Percentiles rank a stretch among this genome's conserved stretches.
Evolutionary conservation across 2,113 vertebrate genomes (phyloP).

Genomic region (Sinocyclocheilus maitianheensis): DNA sequence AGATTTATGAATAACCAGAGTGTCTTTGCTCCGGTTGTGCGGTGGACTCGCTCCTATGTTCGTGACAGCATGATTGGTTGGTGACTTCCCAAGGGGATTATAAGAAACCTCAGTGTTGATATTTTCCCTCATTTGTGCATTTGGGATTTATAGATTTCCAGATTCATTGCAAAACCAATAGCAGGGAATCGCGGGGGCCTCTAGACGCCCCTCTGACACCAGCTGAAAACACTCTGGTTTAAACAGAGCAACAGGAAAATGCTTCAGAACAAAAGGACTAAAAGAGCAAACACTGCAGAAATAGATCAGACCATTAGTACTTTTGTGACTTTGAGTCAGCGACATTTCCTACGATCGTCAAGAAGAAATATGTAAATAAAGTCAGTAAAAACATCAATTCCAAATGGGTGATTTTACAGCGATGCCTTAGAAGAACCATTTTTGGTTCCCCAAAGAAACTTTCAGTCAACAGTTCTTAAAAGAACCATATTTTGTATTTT

Average conservation of each 20-base stretch:
- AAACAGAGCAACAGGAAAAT: not conserved
- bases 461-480: too few relatives aligned
- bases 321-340: not conserved
- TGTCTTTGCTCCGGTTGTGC: slow-evolving; percentile 18
- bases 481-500: not conserved
- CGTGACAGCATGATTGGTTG: slow-evolving; percentile 27
- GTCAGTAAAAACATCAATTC: not conserved
- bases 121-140: slow-evolving; percentile 29
- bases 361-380: not conserved
- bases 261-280: not conserved
- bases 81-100: slow-evolving; percentile 28
- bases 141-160: slow-evolving; percentile 12
- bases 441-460: too few relatives aligned
- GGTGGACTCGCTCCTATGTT: not conserved
- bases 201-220: slow-evolving; percentile 19
- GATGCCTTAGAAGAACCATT: not conserved
- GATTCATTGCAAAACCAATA: slow-evolving; percentile 39
- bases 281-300: slow-evolving; percentile 14
- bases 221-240: slow-evolving; percentile 12
- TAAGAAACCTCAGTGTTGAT: slow-evolving; percentile 28
- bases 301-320: not conserved
- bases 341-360: not conserved
- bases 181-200: not conserved
- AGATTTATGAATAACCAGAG: slow-evolving; percentile 43
- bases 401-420: not conserved